Conservation (phyloP, 2,888 invertebrate genomes). For the Ernsta delagoae region DNA sequence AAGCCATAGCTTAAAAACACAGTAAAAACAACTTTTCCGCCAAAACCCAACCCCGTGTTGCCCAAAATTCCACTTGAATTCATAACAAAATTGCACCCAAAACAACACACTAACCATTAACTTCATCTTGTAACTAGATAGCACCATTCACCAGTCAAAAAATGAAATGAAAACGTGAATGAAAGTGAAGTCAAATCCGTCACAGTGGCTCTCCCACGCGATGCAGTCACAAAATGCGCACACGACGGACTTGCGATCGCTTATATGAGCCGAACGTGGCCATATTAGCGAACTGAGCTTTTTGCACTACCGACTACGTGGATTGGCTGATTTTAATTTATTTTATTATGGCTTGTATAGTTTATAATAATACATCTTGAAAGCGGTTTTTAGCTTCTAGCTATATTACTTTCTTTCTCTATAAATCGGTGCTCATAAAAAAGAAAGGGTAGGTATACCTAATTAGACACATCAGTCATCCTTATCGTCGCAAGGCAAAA, state of each 20-base stretch:
- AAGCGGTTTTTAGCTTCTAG: no score
- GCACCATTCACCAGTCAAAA: not conserved
- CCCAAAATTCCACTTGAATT: not conserved
- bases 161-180: not conserved
- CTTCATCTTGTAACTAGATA: constrained; percentile 45
- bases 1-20: no score
- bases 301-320: constrained; percentile 15
- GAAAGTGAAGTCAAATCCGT: not conserved
- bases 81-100: constrained; percentile 4
- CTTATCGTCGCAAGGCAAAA: no score
- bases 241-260: constrained; percentile 33
- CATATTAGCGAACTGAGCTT: constrained; percentile 12
- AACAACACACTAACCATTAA: constrained; percentile 47
- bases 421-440: no score
- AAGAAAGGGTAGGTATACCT: no score
- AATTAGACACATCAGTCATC: no score
- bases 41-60: no score
- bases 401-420: no score
- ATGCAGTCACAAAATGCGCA: constrained; percentile 38
- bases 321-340: no score
- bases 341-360: no score
- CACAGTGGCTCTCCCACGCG: constrained; percentile 9
- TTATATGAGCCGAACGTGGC: constrained; percentile 39
- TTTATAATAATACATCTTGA: no score
- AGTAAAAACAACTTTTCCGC: no score